Conservation (phyloP, 2,113 vertebrate genomes). For the Camelus dromedarius region DNA sequence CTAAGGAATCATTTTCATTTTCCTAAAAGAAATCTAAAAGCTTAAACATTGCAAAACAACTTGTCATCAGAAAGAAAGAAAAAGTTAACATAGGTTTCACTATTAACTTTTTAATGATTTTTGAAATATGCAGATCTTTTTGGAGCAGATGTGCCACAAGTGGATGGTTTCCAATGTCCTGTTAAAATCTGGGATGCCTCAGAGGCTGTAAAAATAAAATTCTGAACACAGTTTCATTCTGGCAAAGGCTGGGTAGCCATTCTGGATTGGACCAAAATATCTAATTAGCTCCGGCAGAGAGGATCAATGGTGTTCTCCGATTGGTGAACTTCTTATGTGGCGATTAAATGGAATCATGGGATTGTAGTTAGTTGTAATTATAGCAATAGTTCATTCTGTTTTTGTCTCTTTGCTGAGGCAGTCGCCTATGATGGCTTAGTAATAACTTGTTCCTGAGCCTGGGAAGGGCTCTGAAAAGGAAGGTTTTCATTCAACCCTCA, state of each 20-base stretch:
- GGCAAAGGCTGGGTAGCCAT: slow-evolving; percentile 58
- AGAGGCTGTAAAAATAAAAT: slow-evolving; percentile 71
- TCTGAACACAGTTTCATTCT: slow-evolving; percentile 63
- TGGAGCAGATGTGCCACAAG: slow-evolving; percentile 66
- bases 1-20: slow-evolving; percentile 61
- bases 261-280: slow-evolving; percentile 56
- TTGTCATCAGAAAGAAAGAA: slow-evolving; percentile 54
- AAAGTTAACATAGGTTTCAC: slow-evolving; percentile 54
- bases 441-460: slow-evolving; percentile 37
- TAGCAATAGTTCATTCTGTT: slow-evolving; percentile 67
- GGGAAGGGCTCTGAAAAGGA: slow-evolving; percentile 61
- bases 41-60: not conserved
- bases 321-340: slow-evolving; percentile 58
- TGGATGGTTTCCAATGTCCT: slow-evolving; percentile 74
- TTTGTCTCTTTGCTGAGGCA: slow-evolving; percentile 61
- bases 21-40: slow-evolving; percentile 51
- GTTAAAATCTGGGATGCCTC: slow-evolving; percentile 61
- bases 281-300: slow-evolving; percentile 69
- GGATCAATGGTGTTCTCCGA: slow-evolving; percentile 39
- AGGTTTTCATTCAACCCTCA: slow-evolving; percentile 60
- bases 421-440: slow-evolving; percentile 60
- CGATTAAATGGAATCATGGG: slow-evolving; percentile 77
- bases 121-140: slow-evolving; percentile 63
- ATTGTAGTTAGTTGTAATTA: slow-evolving; percentile 79
- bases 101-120: slow-evolving; percentile 62